phyloP scores from a whole-genome alignment of 2,797 vertebrate species.

The Pogoniulus pusillus region DNA sequence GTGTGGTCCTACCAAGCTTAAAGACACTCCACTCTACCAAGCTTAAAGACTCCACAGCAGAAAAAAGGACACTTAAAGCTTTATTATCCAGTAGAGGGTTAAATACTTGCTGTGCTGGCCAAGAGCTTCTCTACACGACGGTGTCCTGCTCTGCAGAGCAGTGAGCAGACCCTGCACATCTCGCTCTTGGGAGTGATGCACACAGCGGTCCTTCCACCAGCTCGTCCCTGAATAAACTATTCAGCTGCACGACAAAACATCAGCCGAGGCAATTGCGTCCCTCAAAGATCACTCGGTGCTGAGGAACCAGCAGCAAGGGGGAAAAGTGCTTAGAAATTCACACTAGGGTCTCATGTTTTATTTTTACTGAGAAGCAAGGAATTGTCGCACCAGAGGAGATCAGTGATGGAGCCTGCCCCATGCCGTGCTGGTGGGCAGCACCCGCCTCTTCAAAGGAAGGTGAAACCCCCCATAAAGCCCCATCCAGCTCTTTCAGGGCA shows the following conservation, averaged over 20 bases:
- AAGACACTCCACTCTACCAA: too few species aligned
- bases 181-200: accelerated
- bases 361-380: neutral
- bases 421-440: neutral
- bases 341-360: neutral
- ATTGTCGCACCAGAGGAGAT: neutral
- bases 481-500: accelerated
- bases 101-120: accelerated
- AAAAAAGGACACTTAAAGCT: neutral
- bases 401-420: neutral
- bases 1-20: neutral
- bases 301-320: accelerated
- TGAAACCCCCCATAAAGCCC: neutral
- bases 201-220: neutral
- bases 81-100: neutral
- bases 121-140: accelerated
- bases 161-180: neutral
- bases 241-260: neutral
- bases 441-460: neutral
- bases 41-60: neutral
- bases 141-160: neutral
- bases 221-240: neutral
- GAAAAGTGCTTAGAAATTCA: neutral
- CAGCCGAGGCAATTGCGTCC: accelerated
- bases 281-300: neutral